These are phyloP conservation scores for Ploceus nigricollis DNA, from an alignment of 2,113 vertebrate species.

Conservation along the genomic window DNA sequence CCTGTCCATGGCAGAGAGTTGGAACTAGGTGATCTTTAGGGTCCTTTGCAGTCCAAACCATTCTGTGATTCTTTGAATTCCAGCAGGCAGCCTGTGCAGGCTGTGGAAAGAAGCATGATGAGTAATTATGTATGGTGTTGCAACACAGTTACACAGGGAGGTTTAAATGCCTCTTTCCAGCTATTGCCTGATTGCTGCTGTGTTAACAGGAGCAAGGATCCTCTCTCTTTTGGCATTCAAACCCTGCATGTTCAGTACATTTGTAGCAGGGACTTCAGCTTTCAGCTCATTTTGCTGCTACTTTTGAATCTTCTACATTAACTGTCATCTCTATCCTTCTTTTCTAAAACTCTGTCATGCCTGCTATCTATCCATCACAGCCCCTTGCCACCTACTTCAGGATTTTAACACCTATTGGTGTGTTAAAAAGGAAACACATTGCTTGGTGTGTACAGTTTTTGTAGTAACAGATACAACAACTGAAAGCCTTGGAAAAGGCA, in stretches of 20 bases:
- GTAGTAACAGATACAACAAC: background rate
- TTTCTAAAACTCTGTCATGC: background rate
- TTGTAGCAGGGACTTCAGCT: background rate
- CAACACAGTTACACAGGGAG: background rate
- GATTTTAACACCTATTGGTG: background rate
- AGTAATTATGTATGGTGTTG: slow-evolving; percentile 2
- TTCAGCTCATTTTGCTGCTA: background rate
- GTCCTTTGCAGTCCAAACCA: background rate
- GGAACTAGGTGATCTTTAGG: background rate
- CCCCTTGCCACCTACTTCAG: background rate
- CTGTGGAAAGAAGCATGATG: background rate
- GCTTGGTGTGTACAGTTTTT: background rate
- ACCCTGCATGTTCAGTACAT: background rate
- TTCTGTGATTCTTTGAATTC: background rate
- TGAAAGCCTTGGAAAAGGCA: background rate
- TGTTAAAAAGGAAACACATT: background rate
- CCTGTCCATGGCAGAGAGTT: background rate
- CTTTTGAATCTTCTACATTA: background rate
- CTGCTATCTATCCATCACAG: background rate
- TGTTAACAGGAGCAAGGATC: background rate
- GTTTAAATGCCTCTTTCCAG: slow-evolving; percentile 11
- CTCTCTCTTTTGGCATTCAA: background rate
- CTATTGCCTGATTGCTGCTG: background rate
- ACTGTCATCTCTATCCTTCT: background rate
- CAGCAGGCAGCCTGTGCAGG: background rate